Conservation (phyloP, 2,113 vertebrate species). For the Dasypus novemcinctus region DNA sequence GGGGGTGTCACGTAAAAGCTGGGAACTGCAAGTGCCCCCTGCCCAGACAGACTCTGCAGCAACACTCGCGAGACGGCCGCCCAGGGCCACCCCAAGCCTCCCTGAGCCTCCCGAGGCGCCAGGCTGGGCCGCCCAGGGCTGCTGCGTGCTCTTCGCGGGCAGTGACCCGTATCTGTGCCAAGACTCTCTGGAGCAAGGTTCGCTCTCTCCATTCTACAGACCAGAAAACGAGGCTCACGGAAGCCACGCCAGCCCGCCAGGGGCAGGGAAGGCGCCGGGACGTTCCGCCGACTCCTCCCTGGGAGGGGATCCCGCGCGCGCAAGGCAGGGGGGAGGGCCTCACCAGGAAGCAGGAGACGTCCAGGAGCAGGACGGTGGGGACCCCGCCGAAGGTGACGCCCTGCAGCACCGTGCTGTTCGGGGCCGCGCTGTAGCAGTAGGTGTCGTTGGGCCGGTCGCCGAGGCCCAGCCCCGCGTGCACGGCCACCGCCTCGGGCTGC, state of each 20-base stretch:
- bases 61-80: too few species aligned
- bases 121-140: too few species aligned
- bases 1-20: background rate
- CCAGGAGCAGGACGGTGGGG: constrained; percentile 90
- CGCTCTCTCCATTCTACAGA: background rate
- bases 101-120: background rate
- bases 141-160: background rate
- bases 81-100: too few species aligned
- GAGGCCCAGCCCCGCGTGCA: constrained; percentile 75
- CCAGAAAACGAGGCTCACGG: background rate
- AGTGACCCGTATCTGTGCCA: background rate
- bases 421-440: constrained; percentile 88
- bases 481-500: constrained; percentile 67
- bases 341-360: constrained; percentile 92
- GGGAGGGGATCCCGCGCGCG: background rate
- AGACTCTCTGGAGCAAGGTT: background rate
- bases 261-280: too few species aligned
- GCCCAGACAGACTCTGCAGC: background rate
- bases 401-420: constrained; percentile 88
- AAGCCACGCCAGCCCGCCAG: background rate
- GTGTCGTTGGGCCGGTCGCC: constrained; percentile 74
- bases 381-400: constrained; percentile 93
- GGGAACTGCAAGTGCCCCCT: background rate
- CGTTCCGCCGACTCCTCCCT: background rate
- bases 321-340: constrained; percentile 32